These are phyloP conservation scores for Anniella stebbinsi DNA, from an alignment of 2,797 vertebrate species.

Conservation along the genomic window DNA sequence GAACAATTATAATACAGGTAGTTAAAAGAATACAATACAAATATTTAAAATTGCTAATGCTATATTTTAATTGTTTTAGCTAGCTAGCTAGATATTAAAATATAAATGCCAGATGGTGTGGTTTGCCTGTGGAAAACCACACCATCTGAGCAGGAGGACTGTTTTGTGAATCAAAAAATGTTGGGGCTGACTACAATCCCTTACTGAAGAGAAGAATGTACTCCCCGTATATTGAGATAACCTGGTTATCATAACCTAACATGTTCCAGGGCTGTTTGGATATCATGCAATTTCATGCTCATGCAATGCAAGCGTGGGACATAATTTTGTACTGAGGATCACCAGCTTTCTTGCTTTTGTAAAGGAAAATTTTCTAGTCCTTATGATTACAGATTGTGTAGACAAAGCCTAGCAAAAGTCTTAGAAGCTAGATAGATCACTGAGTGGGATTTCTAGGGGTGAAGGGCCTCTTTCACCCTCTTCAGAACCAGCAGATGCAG, in stretches of 20 bases:
- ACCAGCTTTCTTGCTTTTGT: neutral
- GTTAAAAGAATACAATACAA: too few species aligned
- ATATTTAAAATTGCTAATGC: too few species aligned
- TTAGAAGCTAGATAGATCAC: neutral
- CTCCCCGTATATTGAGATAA: neutral
- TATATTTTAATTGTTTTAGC: too few species aligned
- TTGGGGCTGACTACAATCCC: neutral
- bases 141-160: neutral
- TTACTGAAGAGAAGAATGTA: neutral
- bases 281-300: neutral
- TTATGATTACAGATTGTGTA: neutral
- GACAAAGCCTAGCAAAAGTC: neutral
- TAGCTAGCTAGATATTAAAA: neutral
- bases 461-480: neutral
- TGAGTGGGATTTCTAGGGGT: neutral
- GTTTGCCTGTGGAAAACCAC: too few species aligned
- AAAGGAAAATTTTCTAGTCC: neutral
- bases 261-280: neutral
- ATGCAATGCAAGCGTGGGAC: neutral
- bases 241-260: neutral
- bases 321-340: neutral
- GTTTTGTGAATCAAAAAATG: neutral
- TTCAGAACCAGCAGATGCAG: neutral
- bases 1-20: too few species aligned
- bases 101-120: neutral